A percentile compares a stretch with the other conserved stretches of the same genome.
phyloP scores from a whole-genome alignment of 2,888 invertebrate genomes.

The Philhelius pedissequus region DNA sequence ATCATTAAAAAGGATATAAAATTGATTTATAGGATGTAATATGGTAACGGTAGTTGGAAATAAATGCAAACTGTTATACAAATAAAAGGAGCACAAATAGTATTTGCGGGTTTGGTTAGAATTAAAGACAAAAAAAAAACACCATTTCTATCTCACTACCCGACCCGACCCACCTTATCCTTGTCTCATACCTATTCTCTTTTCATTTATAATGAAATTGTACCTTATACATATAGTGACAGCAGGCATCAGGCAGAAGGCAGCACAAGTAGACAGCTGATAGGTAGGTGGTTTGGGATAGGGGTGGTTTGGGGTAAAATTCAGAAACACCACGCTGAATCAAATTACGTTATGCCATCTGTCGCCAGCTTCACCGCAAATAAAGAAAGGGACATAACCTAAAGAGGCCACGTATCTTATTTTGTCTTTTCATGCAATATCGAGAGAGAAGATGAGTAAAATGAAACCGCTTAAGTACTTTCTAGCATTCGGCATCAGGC shows the following conservation, averaged over 20 bases:
- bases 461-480: slow-evolving; percentile 49
- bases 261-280: slow-evolving; percentile 14
- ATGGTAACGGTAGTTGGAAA: slow-evolving; percentile 59
- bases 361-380: slow-evolving; percentile 67
- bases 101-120: neutral
- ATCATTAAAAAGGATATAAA: slow-evolving; percentile 45
- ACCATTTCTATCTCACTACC: neutral
- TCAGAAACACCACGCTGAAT: slow-evolving; percentile 50
- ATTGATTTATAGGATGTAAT: slow-evolving; percentile 61
- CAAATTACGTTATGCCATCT: slow-evolving; percentile 67
- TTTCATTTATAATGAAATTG: slow-evolving; percentile 37
- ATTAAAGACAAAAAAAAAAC: neutral
- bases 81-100: slow-evolving; percentile 35
- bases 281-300: slow-evolving; percentile 25
- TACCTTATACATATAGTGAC: slow-evolving; percentile 23
- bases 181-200: neutral
- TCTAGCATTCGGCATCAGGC: slow-evolving; percentile 38
- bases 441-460: slow-evolving; percentile 31
- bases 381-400: slow-evolving; percentile 64
- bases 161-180: neutral
- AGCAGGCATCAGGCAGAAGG: neutral
- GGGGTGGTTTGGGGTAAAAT: slow-evolving; percentile 27
- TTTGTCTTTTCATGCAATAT: slow-evolving; percentile 62
- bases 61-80: slow-evolving; percentile 64
- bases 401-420: slow-evolving; percentile 66